A percentile compares a stretch with the other conserved stretches of the same genome.
Conservation (phyloP, 2,888 invertebrate genomes). For the Cryptocheilus praepositus region DNA sequence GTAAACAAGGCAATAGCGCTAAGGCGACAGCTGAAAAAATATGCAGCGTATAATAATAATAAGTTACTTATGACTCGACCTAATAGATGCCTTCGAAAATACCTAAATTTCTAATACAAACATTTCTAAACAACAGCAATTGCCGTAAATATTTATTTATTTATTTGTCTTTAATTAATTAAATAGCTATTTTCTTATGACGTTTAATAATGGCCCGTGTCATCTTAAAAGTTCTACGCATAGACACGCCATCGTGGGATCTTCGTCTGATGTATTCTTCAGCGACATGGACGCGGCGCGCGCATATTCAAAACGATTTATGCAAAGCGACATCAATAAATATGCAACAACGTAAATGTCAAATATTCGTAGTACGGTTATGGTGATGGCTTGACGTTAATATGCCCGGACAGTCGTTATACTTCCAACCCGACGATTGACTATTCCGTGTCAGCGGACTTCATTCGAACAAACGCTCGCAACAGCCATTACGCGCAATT, state of each 20-base stretch:
- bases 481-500: too few relatives aligned
- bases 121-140: too few relatives aligned
- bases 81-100: too few relatives aligned
- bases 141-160: too few relatives aligned
- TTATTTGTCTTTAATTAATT: too few relatives aligned
- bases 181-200: too few relatives aligned
- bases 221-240: constrained; percentile 32
- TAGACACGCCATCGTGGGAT: constrained; percentile 34
- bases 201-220: constrained; percentile 34
- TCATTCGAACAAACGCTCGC: too few relatives aligned
- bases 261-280: neutral
- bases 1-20: too few relatives aligned
- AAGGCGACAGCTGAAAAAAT: too few relatives aligned
- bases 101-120: too few relatives aligned
- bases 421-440: constrained; percentile 29
- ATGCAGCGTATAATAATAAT: too few relatives aligned
- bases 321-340: constrained; percentile 50
- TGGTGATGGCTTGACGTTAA: constrained; percentile 26
- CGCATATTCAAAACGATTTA: constrained; percentile 50
- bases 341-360: constrained; percentile 56
- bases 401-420: constrained; percentile 30
- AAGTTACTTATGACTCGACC: too few relatives aligned
- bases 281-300: constrained; percentile 18
- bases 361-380: constrained; percentile 50
- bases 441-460: constrained; percentile 9